Conservation (phyloP, 2,113 vertebrate genomes). For the Shinisaurus crocodilurus region DNA sequence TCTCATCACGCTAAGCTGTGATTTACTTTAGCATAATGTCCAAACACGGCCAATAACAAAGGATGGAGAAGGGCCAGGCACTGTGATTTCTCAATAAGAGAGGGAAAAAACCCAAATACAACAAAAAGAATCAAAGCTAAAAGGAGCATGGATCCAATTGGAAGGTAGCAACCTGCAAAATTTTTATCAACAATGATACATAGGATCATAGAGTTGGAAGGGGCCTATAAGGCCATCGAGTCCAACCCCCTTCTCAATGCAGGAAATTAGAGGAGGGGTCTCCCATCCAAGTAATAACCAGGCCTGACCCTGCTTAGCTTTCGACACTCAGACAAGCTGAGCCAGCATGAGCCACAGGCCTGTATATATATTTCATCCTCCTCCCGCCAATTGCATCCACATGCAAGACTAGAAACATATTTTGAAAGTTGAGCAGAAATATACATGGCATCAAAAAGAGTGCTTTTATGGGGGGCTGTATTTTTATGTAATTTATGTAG, state of each 20-base stretch:
- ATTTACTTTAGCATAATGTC: neutral
- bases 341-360: too few relatives aligned
- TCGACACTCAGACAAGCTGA: too few relatives aligned
- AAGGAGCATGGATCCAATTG: neutral
- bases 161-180: neutral
- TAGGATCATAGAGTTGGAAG: too few relatives aligned
- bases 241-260: too few relatives aligned
- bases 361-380: neutral
- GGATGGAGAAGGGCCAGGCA: neutral
- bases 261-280: too few relatives aligned
- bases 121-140: neutral
- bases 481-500: too few relatives aligned
- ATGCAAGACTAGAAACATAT: neutral
- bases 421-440: neutral
- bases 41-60: neutral
- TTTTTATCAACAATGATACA: neutral
- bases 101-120: neutral
- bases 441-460: too few relatives aligned
- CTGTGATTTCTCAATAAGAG: neutral
- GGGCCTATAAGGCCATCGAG: too few relatives aligned
- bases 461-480: too few relatives aligned
- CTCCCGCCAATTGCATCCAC: neutral
- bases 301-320: too few relatives aligned
- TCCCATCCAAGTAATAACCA: too few relatives aligned
- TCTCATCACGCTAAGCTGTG: neutral